phyloP scores from a whole-genome alignment of 2,797 vertebrate genomes.

The Tarsius wallacei region DNA sequence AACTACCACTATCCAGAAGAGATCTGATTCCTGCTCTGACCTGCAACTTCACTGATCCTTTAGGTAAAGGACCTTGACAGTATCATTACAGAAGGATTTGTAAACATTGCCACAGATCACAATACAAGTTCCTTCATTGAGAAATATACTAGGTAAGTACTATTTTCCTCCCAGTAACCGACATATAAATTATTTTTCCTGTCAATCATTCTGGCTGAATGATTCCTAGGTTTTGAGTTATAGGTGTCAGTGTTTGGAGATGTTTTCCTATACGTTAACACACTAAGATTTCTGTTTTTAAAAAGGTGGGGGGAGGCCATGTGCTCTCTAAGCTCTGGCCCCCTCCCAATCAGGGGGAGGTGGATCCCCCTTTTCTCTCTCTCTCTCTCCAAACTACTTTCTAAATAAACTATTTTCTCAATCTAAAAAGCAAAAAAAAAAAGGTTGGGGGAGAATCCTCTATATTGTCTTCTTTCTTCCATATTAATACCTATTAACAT shows the following conservation, averaged over 20 bases:
- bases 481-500: not conserved
- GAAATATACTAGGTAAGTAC: not conserved
- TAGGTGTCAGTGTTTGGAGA: not conserved
- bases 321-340: too few species aligned
- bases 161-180: not conserved
- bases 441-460: not conserved
- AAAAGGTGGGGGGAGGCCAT: not conserved
- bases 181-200: not conserved
- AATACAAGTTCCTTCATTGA: not conserved
- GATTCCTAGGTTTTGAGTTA: not conserved
- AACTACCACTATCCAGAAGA: not conserved
- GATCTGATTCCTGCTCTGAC: not conserved
- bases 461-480: not conserved
- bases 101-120: not conserved
- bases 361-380: too few species aligned
- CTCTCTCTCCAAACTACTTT: too few species aligned
- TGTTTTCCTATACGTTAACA: not conserved
- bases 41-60: not conserved
- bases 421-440: too few species aligned
- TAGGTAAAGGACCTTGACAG: not conserved
- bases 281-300: not conserved
- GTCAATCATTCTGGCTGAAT: not conserved
- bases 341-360: too few species aligned
- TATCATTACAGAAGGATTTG: accelerated
- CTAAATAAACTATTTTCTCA: too few species aligned